These are phyloP conservation scores for Ceyx margarethae DNA, from an alignment of 2,113 vertebrate genomes.

Conservation along the genomic window DNA sequence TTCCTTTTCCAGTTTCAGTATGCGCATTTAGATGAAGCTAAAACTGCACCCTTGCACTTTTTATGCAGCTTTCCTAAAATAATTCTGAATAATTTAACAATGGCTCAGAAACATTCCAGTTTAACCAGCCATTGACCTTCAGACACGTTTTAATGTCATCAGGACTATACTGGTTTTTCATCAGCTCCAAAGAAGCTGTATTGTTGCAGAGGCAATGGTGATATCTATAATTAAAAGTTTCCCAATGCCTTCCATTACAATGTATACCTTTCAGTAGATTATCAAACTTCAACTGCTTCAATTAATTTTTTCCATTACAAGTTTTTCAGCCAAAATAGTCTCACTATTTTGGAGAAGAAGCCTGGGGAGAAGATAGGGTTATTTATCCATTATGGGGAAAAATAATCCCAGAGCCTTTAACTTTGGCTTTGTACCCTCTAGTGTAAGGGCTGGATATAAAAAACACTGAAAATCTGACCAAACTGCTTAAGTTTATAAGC, in stretches of 20 bases:
- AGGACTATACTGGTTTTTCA: background rate
- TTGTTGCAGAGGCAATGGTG: background rate
- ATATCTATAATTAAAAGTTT: background rate
- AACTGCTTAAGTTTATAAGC: constrained; percentile 29
- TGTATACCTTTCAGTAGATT: background rate
- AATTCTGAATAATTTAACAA: constrained; percentile 62
- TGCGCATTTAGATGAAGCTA: constrained; percentile 64
- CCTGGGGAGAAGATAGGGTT: background rate
- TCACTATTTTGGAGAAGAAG: background rate
- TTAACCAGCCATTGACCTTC: constrained; percentile 53
- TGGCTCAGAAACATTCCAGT: constrained; percentile 49
- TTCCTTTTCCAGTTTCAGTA: constrained; percentile 43
- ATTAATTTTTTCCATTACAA: constrained; percentile 10
- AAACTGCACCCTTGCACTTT: constrained; percentile 58
- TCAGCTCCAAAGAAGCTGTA: background rate
- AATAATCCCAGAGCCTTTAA: background rate
- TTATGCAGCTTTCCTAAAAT: constrained; percentile 59
- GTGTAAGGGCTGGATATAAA: constrained; percentile 23
- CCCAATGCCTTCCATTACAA: background rate
- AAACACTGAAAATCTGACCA: constrained; percentile 17
- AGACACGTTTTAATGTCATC: background rate
- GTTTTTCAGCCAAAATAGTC: background rate
- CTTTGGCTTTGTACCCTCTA: constrained; percentile 24
- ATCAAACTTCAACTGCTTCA: background rate
- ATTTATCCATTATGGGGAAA: background rate